Conservation (phyloP, 2,888 invertebrate genomes). For the Morpho achilles region DNA sequence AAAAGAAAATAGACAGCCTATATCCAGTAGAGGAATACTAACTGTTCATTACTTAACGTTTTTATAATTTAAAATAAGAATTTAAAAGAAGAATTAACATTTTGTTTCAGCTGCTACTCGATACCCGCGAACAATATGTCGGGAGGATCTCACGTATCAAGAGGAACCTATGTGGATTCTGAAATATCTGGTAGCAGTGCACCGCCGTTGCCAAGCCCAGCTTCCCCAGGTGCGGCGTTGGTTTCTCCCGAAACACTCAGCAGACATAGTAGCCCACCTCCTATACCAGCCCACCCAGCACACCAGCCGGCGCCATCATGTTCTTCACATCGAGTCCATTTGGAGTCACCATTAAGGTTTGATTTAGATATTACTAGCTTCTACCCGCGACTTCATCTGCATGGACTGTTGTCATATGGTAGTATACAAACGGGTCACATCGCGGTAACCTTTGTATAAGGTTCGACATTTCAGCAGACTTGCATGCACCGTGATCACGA, state of each 20-base stretch:
- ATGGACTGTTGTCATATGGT: no score
- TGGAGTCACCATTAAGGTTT: slow-evolving; percentile 76
- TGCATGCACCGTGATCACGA: no score
- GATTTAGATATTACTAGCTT: neutral
- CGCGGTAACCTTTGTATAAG: no score
- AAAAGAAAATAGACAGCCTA: no score
- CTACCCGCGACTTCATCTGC: no score
- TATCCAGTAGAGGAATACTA: no score
- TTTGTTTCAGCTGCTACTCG: slow-evolving; percentile 74
- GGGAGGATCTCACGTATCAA: slow-evolving; percentile 78
- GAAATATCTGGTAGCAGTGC: slow-evolving; percentile 72
- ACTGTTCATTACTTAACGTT: no score
- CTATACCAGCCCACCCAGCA: slow-evolving; percentile 76
- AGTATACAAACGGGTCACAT: no score
- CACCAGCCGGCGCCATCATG: slow-evolving; percentile 73
- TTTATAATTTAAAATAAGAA: no score
- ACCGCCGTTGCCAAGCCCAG: slow-evolving; percentile 85
- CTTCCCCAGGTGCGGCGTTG: slow-evolving; percentile 85
- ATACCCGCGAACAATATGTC: slow-evolving; percentile 82
- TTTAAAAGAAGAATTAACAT: no score
- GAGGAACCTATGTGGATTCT: slow-evolving; percentile 73
- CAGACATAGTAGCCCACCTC: slow-evolving; percentile 81
- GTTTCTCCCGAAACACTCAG: slow-evolving; percentile 87
- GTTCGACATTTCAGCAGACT: no score
- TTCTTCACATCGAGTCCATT: slow-evolving; percentile 75